Percentiles rank a stretch among this genome's conserved stretches.
Conservation (phyloP, 2,888 invertebrate genomes). For the Eucera pruinosa region DNA sequence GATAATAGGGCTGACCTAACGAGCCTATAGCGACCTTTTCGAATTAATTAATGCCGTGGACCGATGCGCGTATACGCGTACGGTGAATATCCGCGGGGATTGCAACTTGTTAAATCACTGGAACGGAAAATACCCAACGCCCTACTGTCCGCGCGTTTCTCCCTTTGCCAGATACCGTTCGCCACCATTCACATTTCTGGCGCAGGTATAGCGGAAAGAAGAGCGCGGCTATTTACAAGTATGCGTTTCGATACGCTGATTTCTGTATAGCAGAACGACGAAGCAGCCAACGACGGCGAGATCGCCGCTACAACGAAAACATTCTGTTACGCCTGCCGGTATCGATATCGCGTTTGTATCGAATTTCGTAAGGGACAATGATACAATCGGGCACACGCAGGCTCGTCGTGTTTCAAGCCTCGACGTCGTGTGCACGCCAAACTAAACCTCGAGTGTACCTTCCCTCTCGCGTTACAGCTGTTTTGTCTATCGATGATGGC, state of each 20-base stretch:
- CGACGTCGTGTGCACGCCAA: slow-evolving; percentile 44
- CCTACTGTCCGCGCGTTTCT: slow-evolving; percentile 22
- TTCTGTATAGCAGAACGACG: background rate
- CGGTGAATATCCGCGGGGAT: slow-evolving; percentile 55
- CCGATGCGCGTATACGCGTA: slow-evolving; percentile 19
- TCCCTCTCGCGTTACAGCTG: slow-evolving; percentile 60
- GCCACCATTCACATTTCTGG: background rate
- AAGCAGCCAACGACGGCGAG: slow-evolving; percentile 57
- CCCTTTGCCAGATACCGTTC: background rate
- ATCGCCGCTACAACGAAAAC: slow-evolving; percentile 58
- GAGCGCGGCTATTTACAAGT: slow-evolving; percentile 7
- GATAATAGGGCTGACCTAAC: slow-evolving; percentile 65
- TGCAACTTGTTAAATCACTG: slow-evolving; percentile 68
- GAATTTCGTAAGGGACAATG: slow-evolving; percentile 58
- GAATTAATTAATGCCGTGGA: slow-evolving; percentile 71
- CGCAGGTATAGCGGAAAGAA: background rate
- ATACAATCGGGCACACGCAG: slow-evolving; percentile 41
- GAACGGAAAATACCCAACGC: slow-evolving; percentile 64
- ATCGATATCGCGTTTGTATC: slow-evolving; percentile 69
- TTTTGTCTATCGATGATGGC: slow-evolving; percentile 47
- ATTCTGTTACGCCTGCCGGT: slow-evolving; percentile 46
- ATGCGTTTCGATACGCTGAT: background rate
- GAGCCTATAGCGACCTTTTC: slow-evolving; percentile 65
- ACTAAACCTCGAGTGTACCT: slow-evolving; percentile 47
- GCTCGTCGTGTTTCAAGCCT: slow-evolving; percentile 42